Evolutionary conservation across 1,140 invertebrate genomes (phyloP).

Genomic region (Lethocerus indicus): DNA sequence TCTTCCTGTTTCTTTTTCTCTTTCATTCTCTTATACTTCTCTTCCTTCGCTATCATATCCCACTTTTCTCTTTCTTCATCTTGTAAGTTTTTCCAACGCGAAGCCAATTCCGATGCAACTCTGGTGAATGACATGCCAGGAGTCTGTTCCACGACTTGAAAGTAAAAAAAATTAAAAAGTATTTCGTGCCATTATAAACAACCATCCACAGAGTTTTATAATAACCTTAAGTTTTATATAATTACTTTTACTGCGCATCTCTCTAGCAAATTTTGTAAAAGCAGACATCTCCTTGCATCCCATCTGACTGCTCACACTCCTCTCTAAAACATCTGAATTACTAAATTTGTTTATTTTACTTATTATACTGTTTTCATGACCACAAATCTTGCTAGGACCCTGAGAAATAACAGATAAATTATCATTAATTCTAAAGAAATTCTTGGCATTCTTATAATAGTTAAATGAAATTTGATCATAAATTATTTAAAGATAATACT

Average conservation of each 20-base stretch:
- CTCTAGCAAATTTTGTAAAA: constrained; percentile 23
- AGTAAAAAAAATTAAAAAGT: not conserved
- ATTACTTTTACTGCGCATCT: constrained; percentile 24
- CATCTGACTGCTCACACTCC: constrained; percentile 21
- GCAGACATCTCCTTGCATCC: constrained; percentile 20
- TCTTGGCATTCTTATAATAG: too few relatives aligned
- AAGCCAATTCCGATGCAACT: constrained; percentile 23
- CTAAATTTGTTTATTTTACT: not conserved
- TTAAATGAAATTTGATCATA: too few relatives aligned
- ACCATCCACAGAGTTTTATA: not conserved
- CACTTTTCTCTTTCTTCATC: constrained; percentile 28
- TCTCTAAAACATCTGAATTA: not conserved
- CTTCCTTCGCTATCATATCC: constrained; percentile 20
- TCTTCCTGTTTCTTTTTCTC: constrained; percentile 6
- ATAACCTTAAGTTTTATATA: constrained; percentile 14
- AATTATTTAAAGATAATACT: too few relatives aligned
- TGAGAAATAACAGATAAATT: not conserved
- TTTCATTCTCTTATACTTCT: constrained; percentile 12
- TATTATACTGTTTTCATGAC: constrained; percentile 17
- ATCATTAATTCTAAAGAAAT: too few relatives aligned
- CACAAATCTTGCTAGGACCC: not conserved
- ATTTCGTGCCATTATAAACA: not conserved
- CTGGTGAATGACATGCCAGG: constrained; percentile 24
- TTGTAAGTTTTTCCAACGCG: constrained; percentile 25
- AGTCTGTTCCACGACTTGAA: constrained; percentile 23